Percentiles rank a stretch among this genome's conserved stretches.
Evolutionary conservation across 2,113 vertebrate species (phyloP).

Genomic region (Sigmodon hispidus): DNA sequence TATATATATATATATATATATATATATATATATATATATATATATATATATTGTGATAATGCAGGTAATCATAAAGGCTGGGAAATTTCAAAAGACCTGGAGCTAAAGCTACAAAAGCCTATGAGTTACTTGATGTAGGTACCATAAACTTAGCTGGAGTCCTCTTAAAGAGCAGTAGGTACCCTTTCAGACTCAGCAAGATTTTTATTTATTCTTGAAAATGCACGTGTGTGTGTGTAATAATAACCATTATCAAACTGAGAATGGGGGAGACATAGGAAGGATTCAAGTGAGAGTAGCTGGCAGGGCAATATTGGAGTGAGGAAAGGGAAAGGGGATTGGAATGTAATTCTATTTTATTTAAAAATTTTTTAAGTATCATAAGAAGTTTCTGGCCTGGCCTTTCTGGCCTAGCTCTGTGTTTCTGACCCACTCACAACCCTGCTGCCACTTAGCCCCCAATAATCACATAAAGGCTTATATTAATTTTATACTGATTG

Average conservation of each 20-base stretch:
- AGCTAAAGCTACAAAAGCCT: background rate
- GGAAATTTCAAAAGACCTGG: background rate
- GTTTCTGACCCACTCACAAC: no score
- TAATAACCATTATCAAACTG: background rate
- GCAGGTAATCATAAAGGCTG: background rate
- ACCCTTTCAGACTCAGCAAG: background rate
- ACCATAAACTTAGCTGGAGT: background rate
- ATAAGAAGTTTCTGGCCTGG: no score
- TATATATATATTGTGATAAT: rapidly evolving
- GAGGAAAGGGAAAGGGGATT: background rate
- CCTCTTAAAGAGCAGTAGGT: background rate
- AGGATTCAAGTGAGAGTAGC: background rate
- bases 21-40: no score
- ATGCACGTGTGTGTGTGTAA: background rate
- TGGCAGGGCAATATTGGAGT: background rate
- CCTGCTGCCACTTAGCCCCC: no score
- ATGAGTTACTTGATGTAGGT: background rate
- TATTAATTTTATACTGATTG: no score
- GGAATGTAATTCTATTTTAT: background rate
- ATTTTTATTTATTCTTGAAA: background rate
- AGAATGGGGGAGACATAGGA: background rate
- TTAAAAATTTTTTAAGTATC: background rate
- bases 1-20: background rate
- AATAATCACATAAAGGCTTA: no score
- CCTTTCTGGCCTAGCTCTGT: no score